These are phyloP conservation scores for Gryon sp. DNA, from an alignment of 1,140 invertebrate species.

Conservation along the genomic window DNA sequence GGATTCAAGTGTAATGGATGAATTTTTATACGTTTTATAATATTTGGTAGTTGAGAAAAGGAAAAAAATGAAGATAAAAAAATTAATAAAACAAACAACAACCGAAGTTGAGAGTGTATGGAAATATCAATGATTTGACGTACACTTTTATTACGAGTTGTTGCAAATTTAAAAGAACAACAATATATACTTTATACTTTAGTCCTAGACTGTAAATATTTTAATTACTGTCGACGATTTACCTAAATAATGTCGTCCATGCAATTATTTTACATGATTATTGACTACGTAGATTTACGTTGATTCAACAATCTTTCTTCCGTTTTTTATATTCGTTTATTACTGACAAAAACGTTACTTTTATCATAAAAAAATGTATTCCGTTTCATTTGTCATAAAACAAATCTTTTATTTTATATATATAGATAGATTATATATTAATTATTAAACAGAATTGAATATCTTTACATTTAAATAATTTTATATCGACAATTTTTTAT, in stretches of 20 bases:
- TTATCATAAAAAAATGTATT: no score
- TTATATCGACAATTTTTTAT: no score
- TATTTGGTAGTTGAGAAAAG: no score
- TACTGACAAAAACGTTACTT: no score
- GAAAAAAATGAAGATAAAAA: no score
- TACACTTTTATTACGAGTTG: neutral
- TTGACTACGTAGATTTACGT: slow-evolving; percentile 22
- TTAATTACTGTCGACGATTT: slow-evolving; percentile 15
- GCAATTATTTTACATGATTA: slow-evolving; percentile 13
- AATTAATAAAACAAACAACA: slow-evolving; percentile 4
- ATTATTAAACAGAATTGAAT: no score
- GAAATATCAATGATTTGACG: neutral
- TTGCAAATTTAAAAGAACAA: slow-evolving; percentile 7
- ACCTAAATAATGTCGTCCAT: slow-evolving; percentile 18
- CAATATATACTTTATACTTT: slow-evolving; percentile 26
- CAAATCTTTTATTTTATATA: no score
- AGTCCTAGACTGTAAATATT: slow-evolving; percentile 46
- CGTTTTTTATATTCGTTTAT: no score
- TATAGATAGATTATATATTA: no score
- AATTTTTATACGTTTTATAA: slow-evolving; percentile 57
- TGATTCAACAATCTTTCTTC: slow-evolving; percentile 37
- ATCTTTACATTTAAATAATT: no score
- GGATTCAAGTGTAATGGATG: slow-evolving; percentile 45
- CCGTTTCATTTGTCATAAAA: no score
- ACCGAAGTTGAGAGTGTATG: neutral